Evolutionary conservation across 1,140 invertebrate genomes (phyloP), one percentile per base, ranked within the genome.

Genomic region (Heliconius himera): DNA sequence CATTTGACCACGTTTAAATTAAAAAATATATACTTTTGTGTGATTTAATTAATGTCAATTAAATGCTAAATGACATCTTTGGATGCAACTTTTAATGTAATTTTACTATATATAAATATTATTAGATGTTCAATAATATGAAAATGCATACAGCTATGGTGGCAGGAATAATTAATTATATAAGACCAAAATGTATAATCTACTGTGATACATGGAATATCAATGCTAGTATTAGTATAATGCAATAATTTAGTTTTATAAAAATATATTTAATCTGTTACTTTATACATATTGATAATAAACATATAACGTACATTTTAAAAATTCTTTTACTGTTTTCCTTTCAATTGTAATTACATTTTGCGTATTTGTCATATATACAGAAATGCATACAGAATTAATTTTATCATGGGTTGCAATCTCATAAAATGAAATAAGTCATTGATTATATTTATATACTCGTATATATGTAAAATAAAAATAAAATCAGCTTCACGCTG

Each of bases 121-220:
- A 60, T 22, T n/a, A 22, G 54, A 46, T 46, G 13, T 60, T 60
- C 2, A 60, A 60, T 60, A 60, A 22, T 22, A 60, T 22, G n/a
- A 60, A 29, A 66, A 13, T 26, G 22, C 60, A 66, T 66, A 66
- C 60, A 66, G 60, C 60, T 66, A 66, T 66, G 22, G 60, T 66
- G 60, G 60, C 60, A 29, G 60, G 0, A 66, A 66, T 66, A 66
- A 13, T 29, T 66, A 51, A 13, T 29, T 66, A 51, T 51, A 51
- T 51, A 51, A 26, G 26, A 66, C 60, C 60, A 66, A 66, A 66
- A 66, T 66, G 11, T 66, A 29, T 66, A 66, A 66, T 66, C 60
- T 66, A 66, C 60, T 66, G 60, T 66, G 60, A 66, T 66, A 66
- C 60, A 66, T 66, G 60, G 60, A 66, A 66, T 66, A 66, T 66